Evolutionary conservation across 2,888 invertebrate species (phyloP).

Genomic region (Mythimna lalbum): DNA sequence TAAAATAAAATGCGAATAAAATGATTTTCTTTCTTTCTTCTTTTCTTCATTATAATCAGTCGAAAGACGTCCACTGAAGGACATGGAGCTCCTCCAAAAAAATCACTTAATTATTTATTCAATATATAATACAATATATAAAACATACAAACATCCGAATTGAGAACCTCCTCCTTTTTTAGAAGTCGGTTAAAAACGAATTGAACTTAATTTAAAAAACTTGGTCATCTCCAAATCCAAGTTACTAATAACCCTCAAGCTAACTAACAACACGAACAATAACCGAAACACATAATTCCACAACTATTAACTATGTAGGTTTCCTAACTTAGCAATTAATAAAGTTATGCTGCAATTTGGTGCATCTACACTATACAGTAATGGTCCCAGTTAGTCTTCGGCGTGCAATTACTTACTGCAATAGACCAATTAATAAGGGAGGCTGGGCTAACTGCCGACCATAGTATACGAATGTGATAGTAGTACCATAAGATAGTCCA

Average conservation of each 20-base stretch:
- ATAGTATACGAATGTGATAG: constrained; percentile 65
- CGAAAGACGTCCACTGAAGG: no score
- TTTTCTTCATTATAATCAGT: no score
- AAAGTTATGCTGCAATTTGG: constrained; percentile 70
- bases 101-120: no score
- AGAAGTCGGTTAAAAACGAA: no score
- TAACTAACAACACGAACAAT: constrained; percentile 36
- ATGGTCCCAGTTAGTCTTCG: constrained; percentile 73
- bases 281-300: constrained; percentile 61
- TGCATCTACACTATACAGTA: constrained; percentile 70
- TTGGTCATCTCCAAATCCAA: constrained; percentile 3
- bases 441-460: constrained; percentile 70
- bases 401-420: constrained; percentile 77
- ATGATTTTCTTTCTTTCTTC: no score
- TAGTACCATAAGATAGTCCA: constrained; percentile 53
- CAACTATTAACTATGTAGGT: constrained; percentile 57
- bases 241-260: background rate
- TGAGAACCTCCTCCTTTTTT: no score
- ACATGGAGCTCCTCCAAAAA: no score
- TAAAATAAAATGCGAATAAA: no score
- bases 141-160: no score
- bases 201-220: background rate
- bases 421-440: constrained; percentile 77
- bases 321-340: constrained; percentile 69
- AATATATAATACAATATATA: no score